Percentiles rank a stretch among this genome's conserved stretches.
Conservation (phyloP, 2,888 invertebrate genomes). For the Chrysolina oricalcia region DNA sequence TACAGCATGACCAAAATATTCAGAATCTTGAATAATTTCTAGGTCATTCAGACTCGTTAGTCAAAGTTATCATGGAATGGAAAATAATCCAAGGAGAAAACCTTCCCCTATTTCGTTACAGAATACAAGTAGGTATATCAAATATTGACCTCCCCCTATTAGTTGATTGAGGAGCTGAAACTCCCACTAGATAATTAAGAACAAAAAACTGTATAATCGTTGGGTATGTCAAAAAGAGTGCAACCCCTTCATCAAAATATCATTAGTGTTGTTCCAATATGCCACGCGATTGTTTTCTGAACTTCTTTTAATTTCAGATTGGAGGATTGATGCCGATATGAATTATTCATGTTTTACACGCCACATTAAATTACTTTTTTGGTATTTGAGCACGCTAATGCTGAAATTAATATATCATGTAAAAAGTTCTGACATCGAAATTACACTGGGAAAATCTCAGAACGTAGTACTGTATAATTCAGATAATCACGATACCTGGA, state of each 20-base stretch:
- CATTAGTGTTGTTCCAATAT: neutral
- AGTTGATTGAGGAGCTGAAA: neutral
- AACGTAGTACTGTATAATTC: neutral
- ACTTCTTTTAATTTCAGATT: conserved; percentile 31
- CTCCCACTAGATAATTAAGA: neutral
- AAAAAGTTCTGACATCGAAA: neutral
- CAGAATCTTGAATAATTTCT: too few species aligned
- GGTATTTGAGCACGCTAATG: conserved; percentile 16
- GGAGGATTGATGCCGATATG: conserved; percentile 35
- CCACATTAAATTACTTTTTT: conserved; percentile 38
- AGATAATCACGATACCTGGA: neutral
- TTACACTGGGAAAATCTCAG: neutral
- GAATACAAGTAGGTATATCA: too few species aligned
- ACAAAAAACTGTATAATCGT: neutral
- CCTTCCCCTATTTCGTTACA: too few species aligned
- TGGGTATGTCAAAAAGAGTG: neutral
- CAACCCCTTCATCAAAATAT: conserved; percentile 7
- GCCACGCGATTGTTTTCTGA: conserved; percentile 8
- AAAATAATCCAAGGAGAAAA: too few species aligned
- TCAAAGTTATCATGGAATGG: too few species aligned
- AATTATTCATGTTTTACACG: conserved; percentile 40
- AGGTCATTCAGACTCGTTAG: too few species aligned
- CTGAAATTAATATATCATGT: conserved; percentile 9
- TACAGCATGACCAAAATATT: too few species aligned
- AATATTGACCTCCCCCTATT: neutral